Conservation (phyloP, 2,113 vertebrate genomes). For the Hemichromis elongatus region DNA sequence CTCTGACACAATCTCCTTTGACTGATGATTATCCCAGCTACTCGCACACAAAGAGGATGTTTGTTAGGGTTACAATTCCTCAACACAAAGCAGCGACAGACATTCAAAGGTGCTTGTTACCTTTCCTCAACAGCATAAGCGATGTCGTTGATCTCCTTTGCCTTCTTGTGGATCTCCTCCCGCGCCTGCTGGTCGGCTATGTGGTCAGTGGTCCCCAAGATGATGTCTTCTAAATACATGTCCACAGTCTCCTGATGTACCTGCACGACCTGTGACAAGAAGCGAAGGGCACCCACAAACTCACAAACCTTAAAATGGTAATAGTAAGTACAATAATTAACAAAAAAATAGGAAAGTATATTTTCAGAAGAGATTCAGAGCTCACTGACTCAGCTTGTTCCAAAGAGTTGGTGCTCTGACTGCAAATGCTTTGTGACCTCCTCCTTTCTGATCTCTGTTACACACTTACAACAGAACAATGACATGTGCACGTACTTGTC, state of each 20-base stretch:
- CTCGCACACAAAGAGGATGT: neutral
- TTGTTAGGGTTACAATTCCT: neutral
- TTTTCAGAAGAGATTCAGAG: neutral
- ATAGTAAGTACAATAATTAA: neutral
- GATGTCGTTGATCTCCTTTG: conserved; percentile 83
- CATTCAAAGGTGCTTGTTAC: conserved; percentile 48
- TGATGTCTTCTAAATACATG: conserved; percentile 87
- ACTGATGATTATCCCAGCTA: conserved; percentile 80
- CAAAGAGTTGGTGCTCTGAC: neutral
- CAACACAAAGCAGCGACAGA: neutral
- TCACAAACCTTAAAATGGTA: neutral
- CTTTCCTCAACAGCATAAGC: conserved; percentile 82
- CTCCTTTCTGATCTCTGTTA: neutral
- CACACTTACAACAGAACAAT: neutral
- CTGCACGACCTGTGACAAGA: conserved; percentile 77
- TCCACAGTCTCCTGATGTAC: conserved; percentile 87
- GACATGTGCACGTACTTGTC: conserved; percentile 68
- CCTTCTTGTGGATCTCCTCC: conserved; percentile 80
- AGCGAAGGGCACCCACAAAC: neutral
- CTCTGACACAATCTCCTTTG: conserved; percentile 91
- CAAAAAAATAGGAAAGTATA: neutral
- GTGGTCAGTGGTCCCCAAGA: conserved; percentile 73
- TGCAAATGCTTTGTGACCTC: neutral
- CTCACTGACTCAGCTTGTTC: neutral
- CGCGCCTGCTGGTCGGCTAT: conserved; percentile 85